A percentile compares a stretch with the other conserved stretches of the same genome.
Conservation (phyloP, 1,140 invertebrate genomes). For the Caenorhabditis elegans region WBcel235 BX284602.5:1124001-1124500, state of each 20-base stretch:
- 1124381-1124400: neutral
- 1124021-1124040: neutral
- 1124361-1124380: neutral
- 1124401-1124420: neutral
- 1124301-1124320: constrained; percentile 4
- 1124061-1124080: neutral
- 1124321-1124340: neutral
- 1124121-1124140: no score
- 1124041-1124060: neutral
- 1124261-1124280: neutral
- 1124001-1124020: neutral
- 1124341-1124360: neutral
- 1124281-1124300: neutral
- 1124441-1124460: neutral
- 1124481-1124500: neutral
- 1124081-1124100: neutral
- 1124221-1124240: no score
- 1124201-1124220: neutral
- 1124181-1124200: no score
- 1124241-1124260: no score
- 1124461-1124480: neutral
- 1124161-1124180: no score
- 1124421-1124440: neutral
- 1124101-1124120: neutral
- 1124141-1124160: no score